Percentiles rank a stretch among this genome's conserved stretches.
Conservation (phyloP, 1,140 invertebrate species). For the Drosophila funebris region DNA sequence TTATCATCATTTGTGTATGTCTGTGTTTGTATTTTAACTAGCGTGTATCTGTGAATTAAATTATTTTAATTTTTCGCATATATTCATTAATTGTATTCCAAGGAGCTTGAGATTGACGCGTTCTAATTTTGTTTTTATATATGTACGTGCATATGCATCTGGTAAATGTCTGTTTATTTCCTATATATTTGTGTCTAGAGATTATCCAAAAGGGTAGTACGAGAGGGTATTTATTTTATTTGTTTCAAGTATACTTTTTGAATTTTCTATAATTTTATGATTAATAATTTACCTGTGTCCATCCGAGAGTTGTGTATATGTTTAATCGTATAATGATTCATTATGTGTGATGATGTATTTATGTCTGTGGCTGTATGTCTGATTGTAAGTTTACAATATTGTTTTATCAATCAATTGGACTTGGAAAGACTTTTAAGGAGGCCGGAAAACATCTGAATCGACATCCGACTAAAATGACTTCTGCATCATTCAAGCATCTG, state of each 20-base stretch:
- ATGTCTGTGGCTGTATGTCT: neutral
- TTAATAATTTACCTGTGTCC: slow-evolving; percentile 57
- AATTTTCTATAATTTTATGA: slow-evolving; percentile 45
- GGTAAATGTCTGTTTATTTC: slow-evolving; percentile 37
- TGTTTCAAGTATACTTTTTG: slow-evolving; percentile 34
- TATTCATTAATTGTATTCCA: slow-evolving; percentile 10
- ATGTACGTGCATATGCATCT: neutral
- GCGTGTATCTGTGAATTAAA: slow-evolving; percentile 7
- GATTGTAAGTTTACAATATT: slow-evolving; percentile 4
- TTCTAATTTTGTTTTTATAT: slow-evolving; percentile 17
- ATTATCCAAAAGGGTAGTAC: slow-evolving; percentile 42
- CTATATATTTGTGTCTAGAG: slow-evolving; percentile 46
- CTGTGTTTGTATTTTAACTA: slow-evolving; percentile 21
- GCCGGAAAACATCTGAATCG: neutral
- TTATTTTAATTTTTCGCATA: slow-evolving; percentile 17
- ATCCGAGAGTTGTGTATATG: slow-evolving; percentile 44
- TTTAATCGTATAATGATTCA: slow-evolving; percentile 19
- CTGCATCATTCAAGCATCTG: neutral
- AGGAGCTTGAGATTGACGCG: neutral
- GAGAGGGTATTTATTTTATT: slow-evolving; percentile 16
- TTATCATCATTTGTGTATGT: slow-evolving; percentile 36
- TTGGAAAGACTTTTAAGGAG: neutral
- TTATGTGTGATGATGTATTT: neutral
- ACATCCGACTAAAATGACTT: neutral
- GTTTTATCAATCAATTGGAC: neutral